Evolutionary conservation across 2,888 invertebrate genomes (phyloP).

Genomic region (Conomelus anceps): DNA sequence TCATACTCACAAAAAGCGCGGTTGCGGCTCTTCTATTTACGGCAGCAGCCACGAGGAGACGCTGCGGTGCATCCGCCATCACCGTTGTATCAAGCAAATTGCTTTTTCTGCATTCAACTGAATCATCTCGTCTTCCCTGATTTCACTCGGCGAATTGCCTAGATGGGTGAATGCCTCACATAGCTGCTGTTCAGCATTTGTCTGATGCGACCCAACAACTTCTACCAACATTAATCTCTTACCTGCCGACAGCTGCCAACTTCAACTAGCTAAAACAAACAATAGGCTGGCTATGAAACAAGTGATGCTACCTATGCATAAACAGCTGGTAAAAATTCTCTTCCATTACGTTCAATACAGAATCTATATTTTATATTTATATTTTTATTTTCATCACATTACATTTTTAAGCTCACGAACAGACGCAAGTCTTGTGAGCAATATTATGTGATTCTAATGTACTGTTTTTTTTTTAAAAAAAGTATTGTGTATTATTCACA

Average conservation of each 20-base stretch:
- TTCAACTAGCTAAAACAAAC: neutral
- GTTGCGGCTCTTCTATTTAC: neutral
- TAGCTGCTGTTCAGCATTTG: neutral
- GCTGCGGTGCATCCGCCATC: too few species aligned
- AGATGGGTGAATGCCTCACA: neutral
- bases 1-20: too few species aligned
- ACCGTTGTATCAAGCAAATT: neutral
- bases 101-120: neutral
- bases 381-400: too few species aligned
- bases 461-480: too few species aligned
- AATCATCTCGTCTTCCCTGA: neutral
- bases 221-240: neutral
- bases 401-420: too few species aligned
- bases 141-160: neutral
- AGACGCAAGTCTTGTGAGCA: too few species aligned
- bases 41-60: too few species aligned
- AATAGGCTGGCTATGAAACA: too few species aligned
- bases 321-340: neutral
- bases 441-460: too few species aligned
- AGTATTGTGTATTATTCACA: too few species aligned
- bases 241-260: neutral
- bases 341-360: too few species aligned
- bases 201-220: neutral
- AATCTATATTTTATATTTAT: too few species aligned
- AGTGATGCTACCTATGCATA: neutral